These are phyloP conservation scores for Acomys russatus DNA, from an alignment of 2,797 vertebrate species.

Conservation along the genomic window DNA sequence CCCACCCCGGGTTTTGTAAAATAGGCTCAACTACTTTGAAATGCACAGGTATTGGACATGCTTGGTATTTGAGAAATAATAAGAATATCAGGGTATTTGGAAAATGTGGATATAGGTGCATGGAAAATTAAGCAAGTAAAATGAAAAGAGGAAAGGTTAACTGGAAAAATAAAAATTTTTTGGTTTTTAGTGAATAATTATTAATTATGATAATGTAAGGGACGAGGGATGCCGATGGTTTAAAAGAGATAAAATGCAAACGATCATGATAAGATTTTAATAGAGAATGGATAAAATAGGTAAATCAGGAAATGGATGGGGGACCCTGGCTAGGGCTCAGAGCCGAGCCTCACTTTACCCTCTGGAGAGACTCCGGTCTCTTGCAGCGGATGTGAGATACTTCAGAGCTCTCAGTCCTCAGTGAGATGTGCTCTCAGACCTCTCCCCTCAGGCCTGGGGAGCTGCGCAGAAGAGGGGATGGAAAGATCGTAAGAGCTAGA, in stretches of 20 bases:
- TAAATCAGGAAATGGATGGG: slow-evolving; percentile 5
- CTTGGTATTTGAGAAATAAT: not conserved
- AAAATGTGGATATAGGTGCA: not conserved
- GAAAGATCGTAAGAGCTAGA: not conserved
- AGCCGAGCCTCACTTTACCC: not conserved
- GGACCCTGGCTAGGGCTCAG: not conserved
- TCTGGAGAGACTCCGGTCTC: not conserved
- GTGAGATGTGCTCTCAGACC: not conserved
- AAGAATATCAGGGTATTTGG: not conserved
- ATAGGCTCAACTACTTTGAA: not conserved
- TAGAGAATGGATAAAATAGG: slow-evolving; percentile 11
- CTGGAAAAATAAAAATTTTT: not conserved
- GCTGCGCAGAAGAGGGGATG: not conserved
- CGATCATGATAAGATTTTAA: not conserved
- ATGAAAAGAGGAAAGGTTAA: not conserved
- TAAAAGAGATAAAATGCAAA: slow-evolving; percentile 26
- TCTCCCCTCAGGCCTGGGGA: not conserved
- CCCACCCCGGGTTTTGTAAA: not conserved
- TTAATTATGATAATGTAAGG: not conserved
- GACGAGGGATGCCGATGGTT: not conserved
- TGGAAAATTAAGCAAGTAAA: slow-evolving; percentile 15
- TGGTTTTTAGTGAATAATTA: slow-evolving; percentile 11
- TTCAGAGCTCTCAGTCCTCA: not conserved
- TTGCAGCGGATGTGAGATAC: not conserved
- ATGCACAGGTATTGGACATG: not conserved